Conservation (phyloP, 2,797 vertebrate species). For the Acanthopagrus latus region DNA sequence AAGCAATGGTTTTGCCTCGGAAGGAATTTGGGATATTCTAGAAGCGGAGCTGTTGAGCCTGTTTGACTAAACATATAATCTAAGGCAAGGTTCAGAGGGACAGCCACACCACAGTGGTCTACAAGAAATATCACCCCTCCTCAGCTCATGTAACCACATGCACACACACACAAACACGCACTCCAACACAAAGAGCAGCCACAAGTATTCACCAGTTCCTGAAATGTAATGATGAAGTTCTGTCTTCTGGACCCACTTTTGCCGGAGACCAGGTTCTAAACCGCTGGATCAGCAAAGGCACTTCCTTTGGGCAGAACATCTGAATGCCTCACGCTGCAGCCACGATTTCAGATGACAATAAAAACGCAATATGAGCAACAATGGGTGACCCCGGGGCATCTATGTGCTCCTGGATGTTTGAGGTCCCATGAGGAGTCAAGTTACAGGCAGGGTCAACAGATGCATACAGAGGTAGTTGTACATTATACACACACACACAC, state of each 20-base stretch:
- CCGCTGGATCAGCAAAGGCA: slow-evolving; percentile 40
- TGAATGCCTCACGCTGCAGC: slow-evolving; percentile 24
- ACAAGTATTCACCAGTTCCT: slow-evolving; percentile 25
- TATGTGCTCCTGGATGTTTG: slow-evolving; percentile 16
- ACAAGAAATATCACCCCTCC: slow-evolving; percentile 55
- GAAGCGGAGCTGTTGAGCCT: slow-evolving; percentile 59
- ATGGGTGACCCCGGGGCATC: background rate
- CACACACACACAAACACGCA: background rate
- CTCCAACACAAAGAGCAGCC: background rate
- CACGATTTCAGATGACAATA: slow-evolving; percentile 39
- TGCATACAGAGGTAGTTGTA: background rate
- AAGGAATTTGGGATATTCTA: slow-evolving; percentile 72
- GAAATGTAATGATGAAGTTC: slow-evolving; percentile 32
- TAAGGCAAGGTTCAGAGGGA: slow-evolving; percentile 61
- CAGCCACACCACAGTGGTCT: slow-evolving; percentile 72
- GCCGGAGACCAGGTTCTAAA: slow-evolving; percentile 32
- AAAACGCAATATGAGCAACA: slow-evolving; percentile 18
- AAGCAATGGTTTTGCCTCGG: slow-evolving; percentile 63
- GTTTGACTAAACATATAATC: slow-evolving; percentile 78
- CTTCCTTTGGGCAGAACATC: slow-evolving; percentile 49
- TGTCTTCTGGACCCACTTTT: slow-evolving; percentile 23
- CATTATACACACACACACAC: slow-evolving; percentile 8
- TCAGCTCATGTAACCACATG: slow-evolving; percentile 41
- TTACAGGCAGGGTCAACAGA: slow-evolving; percentile 26
- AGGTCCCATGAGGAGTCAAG: slow-evolving; percentile 19